Conservation (phyloP, 1,140 invertebrate species). For the Solenopsis fugax region DNA sequence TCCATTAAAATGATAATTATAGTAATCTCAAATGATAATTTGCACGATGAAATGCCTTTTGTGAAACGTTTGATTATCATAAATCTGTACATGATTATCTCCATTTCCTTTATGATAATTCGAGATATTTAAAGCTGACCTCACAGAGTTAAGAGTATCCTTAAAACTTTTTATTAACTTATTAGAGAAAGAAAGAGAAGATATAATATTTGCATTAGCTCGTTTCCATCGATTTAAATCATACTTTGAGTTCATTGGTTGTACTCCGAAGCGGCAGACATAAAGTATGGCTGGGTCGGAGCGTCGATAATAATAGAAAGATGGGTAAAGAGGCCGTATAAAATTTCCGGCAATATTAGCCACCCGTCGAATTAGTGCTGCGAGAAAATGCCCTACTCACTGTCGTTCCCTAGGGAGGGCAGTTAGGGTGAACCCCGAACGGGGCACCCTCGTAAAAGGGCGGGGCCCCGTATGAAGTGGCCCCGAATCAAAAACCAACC, state of each 20-base stretch:
- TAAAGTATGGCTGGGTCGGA: neutral
- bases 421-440: slow-evolving; percentile 68
- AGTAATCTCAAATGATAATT: neutral
- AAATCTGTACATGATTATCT: neutral
- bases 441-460: slow-evolving; percentile 79
- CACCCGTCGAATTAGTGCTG: slow-evolving; percentile 83
- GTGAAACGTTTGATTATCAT: neutral
- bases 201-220: slow-evolving; percentile 1
- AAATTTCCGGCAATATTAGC: slow-evolving; percentile 78
- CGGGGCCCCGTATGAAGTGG: slow-evolving; percentile 80
- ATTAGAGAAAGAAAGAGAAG: neutral
- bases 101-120: neutral
- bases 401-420: slow-evolving; percentile 77
- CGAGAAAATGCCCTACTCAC: slow-evolving; percentile 81
- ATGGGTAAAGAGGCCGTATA: slow-evolving; percentile 79
- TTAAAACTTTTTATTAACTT: neutral
- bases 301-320: slow-evolving; percentile 77
- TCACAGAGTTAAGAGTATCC: neutral
- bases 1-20: slow-evolving; percentile 6
- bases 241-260: slow-evolving; percentile 66
- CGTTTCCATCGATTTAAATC: slow-evolving; percentile 69
- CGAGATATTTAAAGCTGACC: neutral
- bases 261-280: slow-evolving; percentile 49
- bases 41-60: neutral
- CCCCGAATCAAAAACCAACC: slow-evolving; percentile 82